phyloP scores from a whole-genome alignment of 1,140 invertebrate genomes.

The Cydia amplana region DNA sequence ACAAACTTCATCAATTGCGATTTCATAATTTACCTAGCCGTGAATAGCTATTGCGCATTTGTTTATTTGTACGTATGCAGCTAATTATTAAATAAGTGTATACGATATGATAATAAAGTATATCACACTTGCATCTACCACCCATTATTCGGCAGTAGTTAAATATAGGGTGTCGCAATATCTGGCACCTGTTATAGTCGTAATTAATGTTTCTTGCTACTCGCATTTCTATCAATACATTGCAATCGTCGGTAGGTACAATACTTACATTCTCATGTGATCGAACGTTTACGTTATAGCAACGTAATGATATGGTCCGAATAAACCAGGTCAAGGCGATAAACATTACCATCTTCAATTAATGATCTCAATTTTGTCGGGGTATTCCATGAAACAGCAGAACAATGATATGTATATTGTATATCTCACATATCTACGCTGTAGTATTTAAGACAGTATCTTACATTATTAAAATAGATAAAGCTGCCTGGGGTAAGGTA shows the following conservation, averaged over 20 bases:
- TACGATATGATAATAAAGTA: background rate
- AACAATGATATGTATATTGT: slow-evolving; percentile 5
- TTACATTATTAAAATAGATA: slow-evolving; percentile 1
- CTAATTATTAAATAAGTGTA: background rate
- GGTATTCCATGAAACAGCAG: background rate
- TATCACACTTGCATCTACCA: background rate
- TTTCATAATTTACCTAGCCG: too few relatives aligned
- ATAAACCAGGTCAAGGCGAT: slow-evolving; percentile 18
- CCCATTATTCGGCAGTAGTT: slow-evolving; percentile 10
- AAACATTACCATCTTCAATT: slow-evolving; percentile 22
- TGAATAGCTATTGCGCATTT: too few relatives aligned
- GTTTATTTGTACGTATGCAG: too few relatives aligned
- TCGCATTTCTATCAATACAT: slow-evolving; percentile 6
- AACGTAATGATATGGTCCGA: background rate
- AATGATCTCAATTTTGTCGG: slow-evolving; percentile 6
- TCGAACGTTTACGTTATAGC: slow-evolving; percentile 10
- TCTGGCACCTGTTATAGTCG: slow-evolving; percentile 14
- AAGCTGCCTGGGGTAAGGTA: background rate
- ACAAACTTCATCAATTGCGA: too few relatives aligned
- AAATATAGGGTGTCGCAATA: background rate
- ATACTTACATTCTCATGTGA: slow-evolving; percentile 11
- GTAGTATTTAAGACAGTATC: background rate
- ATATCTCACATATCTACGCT: slow-evolving; percentile 1
- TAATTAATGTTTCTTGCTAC: slow-evolving; percentile 26
- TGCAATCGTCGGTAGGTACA: slow-evolving; percentile 19